Evolutionary conservation across 2,888 invertebrate genomes (phyloP).

Genomic region (Acronicta aceris): DNA sequence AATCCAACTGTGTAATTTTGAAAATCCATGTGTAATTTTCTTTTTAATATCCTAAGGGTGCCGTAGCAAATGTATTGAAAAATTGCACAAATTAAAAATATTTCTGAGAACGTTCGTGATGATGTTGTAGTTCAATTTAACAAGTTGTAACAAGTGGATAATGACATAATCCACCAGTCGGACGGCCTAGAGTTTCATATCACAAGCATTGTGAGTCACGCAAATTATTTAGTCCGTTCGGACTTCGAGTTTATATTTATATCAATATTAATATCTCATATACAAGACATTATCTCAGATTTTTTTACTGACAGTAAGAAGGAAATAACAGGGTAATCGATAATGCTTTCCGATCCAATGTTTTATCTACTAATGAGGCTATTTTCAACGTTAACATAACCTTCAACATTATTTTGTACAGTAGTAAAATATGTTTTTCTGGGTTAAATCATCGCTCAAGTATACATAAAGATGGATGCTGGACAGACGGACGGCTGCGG

Average conservation of each 20-base stretch:
- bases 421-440: constrained; percentile 16
- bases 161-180: constrained; percentile 77
- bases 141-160: constrained; percentile 75
- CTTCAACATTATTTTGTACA: constrained; percentile 14
- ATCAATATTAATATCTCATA: constrained; percentile 53
- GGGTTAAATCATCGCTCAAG: constrained; percentile 22
- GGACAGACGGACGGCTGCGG: constrained; percentile 37
- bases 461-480: constrained; percentile 46
- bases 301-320: constrained; percentile 17
- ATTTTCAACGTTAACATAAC: constrained; percentile 8
- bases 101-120: constrained; percentile 63
- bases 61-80: constrained; percentile 27
- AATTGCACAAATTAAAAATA: constrained; percentile 55
- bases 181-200: constrained; percentile 70
- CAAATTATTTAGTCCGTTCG: constrained; percentile 66
- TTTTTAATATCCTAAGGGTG: no score
- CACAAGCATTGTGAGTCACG: constrained; percentile 74
- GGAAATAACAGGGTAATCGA: constrained; percentile 1
- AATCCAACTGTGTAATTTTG: no score
- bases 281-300: constrained; percentile 34
- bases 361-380: constrained; percentile 6
- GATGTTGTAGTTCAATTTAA: constrained; percentile 66
- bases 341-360: constrained; percentile 12
- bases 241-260: constrained; percentile 55
- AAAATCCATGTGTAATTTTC: no score